phyloP scores from a whole-genome alignment of 2,113 vertebrate species.

The Symphodus melops region DNA sequence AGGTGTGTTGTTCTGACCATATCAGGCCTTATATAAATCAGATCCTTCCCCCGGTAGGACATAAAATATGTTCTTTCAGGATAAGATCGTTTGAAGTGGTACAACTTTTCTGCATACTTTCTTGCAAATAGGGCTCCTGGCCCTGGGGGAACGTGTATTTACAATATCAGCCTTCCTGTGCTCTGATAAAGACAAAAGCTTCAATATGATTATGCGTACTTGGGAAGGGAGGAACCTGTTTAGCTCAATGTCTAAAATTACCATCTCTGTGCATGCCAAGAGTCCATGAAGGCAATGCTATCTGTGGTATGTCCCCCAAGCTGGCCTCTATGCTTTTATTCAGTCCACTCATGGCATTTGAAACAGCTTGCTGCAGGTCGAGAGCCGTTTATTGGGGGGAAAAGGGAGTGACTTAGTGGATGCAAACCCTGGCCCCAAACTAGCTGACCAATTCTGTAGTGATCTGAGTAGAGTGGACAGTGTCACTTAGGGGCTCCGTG shows the following conservation, averaged over 20 bases:
- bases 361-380: conserved; percentile 42
- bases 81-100: conserved; percentile 62
- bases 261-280: conserved; percentile 63
- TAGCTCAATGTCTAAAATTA: conserved; percentile 74
- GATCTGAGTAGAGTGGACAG: conserved; percentile 45
- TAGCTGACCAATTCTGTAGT: conserved; percentile 53
- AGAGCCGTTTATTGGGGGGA: conserved; percentile 54
- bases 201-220: conserved; percentile 60
- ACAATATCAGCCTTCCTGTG: conserved; percentile 66
- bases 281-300: conserved; percentile 64
- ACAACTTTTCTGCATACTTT: conserved; percentile 50
- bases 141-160: conserved; percentile 51
- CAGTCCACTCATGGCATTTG: conserved; percentile 56
- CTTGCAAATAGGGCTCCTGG: conserved; percentile 32
- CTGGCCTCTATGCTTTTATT: conserved; percentile 67
- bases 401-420: conserved; percentile 47
- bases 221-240: conserved; percentile 70
- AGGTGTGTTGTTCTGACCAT: conserved; percentile 54
- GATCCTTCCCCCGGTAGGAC: conserved; percentile 56
- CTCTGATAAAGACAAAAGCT: conserved; percentile 71
- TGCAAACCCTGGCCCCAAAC: conserved; percentile 34
- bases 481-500: conserved; percentile 66
- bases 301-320: conserved; percentile 71
- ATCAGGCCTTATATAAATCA: conserved; percentile 63
- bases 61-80: conserved; percentile 53